Evolutionary conservation across 2,888 invertebrate genomes (phyloP).

Genomic region (Apomyelois bistriatella): DNA sequence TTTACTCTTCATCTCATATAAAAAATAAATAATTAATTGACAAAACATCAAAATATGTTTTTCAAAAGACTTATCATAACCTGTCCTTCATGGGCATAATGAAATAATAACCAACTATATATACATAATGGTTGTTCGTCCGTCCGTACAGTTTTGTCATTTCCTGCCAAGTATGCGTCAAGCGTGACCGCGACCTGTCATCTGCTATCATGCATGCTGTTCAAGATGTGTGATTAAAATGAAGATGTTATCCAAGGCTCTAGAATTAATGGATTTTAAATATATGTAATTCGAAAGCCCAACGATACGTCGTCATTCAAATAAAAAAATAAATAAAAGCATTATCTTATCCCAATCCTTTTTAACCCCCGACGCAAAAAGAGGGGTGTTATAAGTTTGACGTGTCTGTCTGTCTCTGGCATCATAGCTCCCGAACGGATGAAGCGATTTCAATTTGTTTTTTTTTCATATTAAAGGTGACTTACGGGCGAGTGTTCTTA

Average conservation of each 20-base stretch:
- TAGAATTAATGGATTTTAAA: background rate
- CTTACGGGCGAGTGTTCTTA: too few species aligned
- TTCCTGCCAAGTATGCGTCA: constrained; percentile 22
- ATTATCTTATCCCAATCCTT: too few species aligned
- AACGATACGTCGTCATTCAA: too few species aligned
- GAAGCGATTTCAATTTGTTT: too few species aligned
- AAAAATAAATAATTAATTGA: background rate
- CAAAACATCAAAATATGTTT: constrained; percentile 4
- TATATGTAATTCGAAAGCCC: background rate
- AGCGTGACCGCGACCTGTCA: constrained; percentile 22
- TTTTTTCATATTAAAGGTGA: too few species aligned
- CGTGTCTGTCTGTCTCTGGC: too few species aligned
- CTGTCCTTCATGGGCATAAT: constrained; percentile 6
- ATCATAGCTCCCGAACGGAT: too few species aligned
- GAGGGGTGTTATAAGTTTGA: too few species aligned
- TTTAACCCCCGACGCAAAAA: too few species aligned
- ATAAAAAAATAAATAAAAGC: too few species aligned
- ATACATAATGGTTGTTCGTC: constrained; percentile 15
- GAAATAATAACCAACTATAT: constrained; percentile 24
- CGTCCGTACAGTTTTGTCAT: constrained; percentile 29
- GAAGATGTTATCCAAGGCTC: background rate
- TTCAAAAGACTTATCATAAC: background rate
- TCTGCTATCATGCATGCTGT: constrained; percentile 4
- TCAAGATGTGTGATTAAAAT: background rate
- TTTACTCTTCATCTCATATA: too few species aligned